Evolutionary conservation across 2,797 vertebrate species (phyloP), one percentile per base, ranked within the genome.

Genomic region (Heterohyrax brucei): DNA sequence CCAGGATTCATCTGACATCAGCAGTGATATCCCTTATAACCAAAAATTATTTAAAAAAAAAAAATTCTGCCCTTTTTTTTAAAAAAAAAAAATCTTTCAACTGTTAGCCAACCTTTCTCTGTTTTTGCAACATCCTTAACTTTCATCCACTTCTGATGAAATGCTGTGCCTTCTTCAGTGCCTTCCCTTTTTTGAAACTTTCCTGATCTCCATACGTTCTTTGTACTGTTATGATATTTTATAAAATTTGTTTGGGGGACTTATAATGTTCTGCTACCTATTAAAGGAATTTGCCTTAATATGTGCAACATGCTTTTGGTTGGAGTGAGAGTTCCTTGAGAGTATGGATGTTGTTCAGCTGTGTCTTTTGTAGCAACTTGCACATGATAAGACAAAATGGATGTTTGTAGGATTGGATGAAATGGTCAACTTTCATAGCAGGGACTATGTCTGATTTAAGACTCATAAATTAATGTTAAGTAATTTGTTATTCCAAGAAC

Each of bases 131-230:
- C 26, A 48, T 75, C 13, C 79, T 94, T 75, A 30, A 70, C 68
- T 88, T 84, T 8, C 75, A 80, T 62, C 89, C 94, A 8, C 39
- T 3, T 93, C 48, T 78, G 78, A 68, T 62, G 73, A 91, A 68
- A 84, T 83, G 26, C 50, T 92, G 13, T 50, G 26, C 5, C 26
- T 92, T 19, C 73, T 84, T 95, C n/a, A 75, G 0, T 53, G 66
- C n/a, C 13, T 81, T 24, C 61, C 75, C 53, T 44, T 78, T 84
- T 62, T 30, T n/a, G 76, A 68, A 33, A 26, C 18, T 82, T 92
- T 53, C 59, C 46, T 70, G 28, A 68, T 70, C 33, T 48, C 59
- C 61, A 26, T 26, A 46, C 7, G 30, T 87, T 28, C 28, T 93
- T 33, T 72, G 22, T 59, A 92, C 13, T 81, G 24, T 44, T 48